Conservation (phyloP, 2,888 invertebrate genomes). For the Chrysodeixis includens region DNA sequence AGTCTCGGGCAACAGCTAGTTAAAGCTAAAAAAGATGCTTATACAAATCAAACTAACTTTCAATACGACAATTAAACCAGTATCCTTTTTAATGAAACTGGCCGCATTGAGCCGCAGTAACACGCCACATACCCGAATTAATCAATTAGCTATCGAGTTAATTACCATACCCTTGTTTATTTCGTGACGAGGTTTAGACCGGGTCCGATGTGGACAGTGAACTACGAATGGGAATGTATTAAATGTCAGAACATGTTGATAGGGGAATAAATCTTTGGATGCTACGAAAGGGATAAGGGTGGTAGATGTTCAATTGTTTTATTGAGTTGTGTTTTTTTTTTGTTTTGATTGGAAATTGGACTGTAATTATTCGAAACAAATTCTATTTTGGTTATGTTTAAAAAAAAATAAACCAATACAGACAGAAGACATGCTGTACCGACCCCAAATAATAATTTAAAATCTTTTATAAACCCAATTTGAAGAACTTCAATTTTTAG, state of each 20-base stretch:
- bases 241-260: neutral
- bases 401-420: too few species aligned
- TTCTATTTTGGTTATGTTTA: too few species aligned
- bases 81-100: conserved; percentile 38
- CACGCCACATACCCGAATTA: conserved; percentile 46
- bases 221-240: conserved; percentile 18
- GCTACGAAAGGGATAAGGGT: neutral
- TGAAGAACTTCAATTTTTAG: too few species aligned
- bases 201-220: conserved; percentile 20
- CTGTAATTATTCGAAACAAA: too few species aligned
- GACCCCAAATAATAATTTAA: too few species aligned
- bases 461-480: too few species aligned
- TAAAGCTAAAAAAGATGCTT: neutral
- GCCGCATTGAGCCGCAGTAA: conserved; percentile 24
- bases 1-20: too few species aligned
- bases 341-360: neutral
- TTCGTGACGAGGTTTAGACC: conserved; percentile 30
- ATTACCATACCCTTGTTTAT: conserved; percentile 42
- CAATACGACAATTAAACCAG: too few species aligned
- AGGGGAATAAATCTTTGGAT: neutral
- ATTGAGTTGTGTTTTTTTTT: neutral
- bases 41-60: too few species aligned
- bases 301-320: neutral
- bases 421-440: too few species aligned
- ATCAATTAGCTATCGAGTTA: conserved; percentile 55